Base-by-base conservation (phyloP, 1,140 invertebrate species). In the Philotrypesis tridentata region DNA sequence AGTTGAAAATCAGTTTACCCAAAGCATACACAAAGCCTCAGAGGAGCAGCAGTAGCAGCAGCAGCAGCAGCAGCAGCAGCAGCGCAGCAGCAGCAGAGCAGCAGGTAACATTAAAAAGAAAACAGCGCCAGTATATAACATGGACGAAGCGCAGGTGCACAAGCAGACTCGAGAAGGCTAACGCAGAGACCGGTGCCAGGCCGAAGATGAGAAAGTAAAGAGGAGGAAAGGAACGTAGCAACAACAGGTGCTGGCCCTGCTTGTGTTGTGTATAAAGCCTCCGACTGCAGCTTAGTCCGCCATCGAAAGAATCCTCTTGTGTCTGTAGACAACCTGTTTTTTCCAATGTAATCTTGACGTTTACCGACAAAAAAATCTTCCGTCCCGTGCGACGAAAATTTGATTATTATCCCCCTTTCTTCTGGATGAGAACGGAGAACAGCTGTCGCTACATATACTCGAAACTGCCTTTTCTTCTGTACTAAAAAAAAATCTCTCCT, bases 201-300 rank as follows among this genome's bases (percentile, higher is more conserved):
- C 23, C 21, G 37, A 43, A 71, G n/a, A 71, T 71, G 70, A 71
- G 70, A 67, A 43, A 60, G 37, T 29, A 31, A 80, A 6, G 75
- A n/a, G 67, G 68, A 33, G 29, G 61, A 75, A 31, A 29, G 48
- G 31, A 37, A 60, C 40, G 40, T 3, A 29, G 11, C 23, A 12
- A 61, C 73, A 75, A 75, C 73, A 75, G 73, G 73, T 75, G 73
- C 48, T 60, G 33, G 21, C n/a, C n/a, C 48, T 55, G 48, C 48
- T 55, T 55, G 48, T 55, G 21, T 55, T 3, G 40, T 43, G 17
- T 43, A 43, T 14, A 14, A 55, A 55, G 21, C 17, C 48, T n/a
- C 9, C 48, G 48, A 55, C 48, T 55, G 48, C 48, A 55, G 48
- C 48, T 55, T 55, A 55, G 48, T 17, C n/a, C 21, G 48, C 3